Evolutionary conservation across 2,113 vertebrate species (phyloP).

Genomic region (Oryzias curvinotus): DNA sequence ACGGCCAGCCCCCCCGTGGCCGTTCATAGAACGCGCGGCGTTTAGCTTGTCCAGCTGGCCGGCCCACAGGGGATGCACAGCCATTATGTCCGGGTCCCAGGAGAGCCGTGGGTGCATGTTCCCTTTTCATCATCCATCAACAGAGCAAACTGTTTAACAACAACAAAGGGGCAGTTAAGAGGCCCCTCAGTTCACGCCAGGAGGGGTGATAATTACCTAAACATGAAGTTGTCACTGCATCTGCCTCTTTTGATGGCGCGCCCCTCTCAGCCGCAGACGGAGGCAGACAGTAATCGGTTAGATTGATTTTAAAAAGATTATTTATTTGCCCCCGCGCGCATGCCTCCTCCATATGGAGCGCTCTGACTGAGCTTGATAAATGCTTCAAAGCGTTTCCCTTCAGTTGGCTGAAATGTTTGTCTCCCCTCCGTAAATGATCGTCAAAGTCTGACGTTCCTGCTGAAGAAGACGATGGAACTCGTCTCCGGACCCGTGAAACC

Average conservation of each 20-base stretch:
- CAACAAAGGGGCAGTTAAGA: constrained; percentile 71
- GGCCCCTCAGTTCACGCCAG: constrained; percentile 63
- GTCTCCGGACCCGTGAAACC: no score
- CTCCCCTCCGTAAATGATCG: constrained; percentile 1
- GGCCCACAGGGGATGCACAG: constrained; percentile 69
- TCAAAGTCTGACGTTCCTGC: no score
- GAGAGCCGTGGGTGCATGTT: constrained; percentile 73
- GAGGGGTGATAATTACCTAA: constrained; percentile 78
- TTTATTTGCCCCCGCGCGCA: constrained; percentile 54
- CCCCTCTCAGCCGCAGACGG: constrained; percentile 64
- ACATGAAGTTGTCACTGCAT: constrained; percentile 74
- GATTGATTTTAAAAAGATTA: constrained; percentile 68
- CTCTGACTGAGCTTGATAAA: constrained; percentile 59
- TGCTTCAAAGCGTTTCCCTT: constrained; percentile 20
- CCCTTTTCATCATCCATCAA: constrained; percentile 75
- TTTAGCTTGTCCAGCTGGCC: constrained; percentile 71
- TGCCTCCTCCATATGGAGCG: constrained; percentile 39
- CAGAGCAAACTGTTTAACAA: constrained; percentile 76
- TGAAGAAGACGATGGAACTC: no score
- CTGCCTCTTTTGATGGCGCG: constrained; percentile 55
- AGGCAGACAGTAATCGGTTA: constrained; percentile 63
- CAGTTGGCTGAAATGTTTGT: neutral
- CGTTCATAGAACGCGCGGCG: constrained; percentile 58
- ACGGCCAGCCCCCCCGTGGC: constrained; percentile 50
- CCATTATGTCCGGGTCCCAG: constrained; percentile 69